Conservation (phyloP, 1,140 invertebrate species). For the Meloidogyne hapla region DNA sequence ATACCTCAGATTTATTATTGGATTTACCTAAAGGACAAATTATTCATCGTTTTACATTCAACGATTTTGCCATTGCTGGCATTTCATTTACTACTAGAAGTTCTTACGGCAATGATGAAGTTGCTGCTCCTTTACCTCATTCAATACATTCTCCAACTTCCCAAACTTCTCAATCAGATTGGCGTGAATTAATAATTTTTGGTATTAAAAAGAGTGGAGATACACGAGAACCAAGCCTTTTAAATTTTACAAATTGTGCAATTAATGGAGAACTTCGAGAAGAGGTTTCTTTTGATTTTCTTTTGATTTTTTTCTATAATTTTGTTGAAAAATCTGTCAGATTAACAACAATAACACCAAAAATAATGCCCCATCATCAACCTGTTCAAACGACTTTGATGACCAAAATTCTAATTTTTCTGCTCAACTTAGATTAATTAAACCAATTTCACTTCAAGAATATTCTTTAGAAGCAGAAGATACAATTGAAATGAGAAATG, state of each 20-base stretch:
- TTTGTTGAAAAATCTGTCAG: no score
- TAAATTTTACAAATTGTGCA: background rate
- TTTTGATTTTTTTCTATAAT: no score
- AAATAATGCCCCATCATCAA: slow-evolving; percentile 10
- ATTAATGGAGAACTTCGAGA: background rate
- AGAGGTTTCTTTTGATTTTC: background rate
- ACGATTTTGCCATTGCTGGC: slow-evolving; percentile 44
- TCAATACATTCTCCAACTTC: background rate
- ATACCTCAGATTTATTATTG: slow-evolving; percentile 7
- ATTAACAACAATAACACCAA: no score
- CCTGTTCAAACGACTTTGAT: slow-evolving; percentile 17
- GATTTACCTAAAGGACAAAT: slow-evolving; percentile 31
- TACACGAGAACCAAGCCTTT: background rate
- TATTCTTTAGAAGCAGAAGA: slow-evolving; percentile 41
- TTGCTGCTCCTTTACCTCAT: slow-evolving; percentile 15
- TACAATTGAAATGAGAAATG: slow-evolving; percentile 46
- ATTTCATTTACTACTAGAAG: slow-evolving; percentile 34
- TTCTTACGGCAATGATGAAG: background rate
- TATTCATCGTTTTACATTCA: slow-evolving; percentile 29
- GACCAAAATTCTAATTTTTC: background rate
- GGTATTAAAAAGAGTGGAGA: slow-evolving; percentile 26
- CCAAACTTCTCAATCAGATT: slow-evolving; percentile 21
- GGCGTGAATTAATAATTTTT: slow-evolving; percentile 47
- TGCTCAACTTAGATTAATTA: slow-evolving; percentile 27
- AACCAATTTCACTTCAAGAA: slow-evolving; percentile 30